Base-by-base conservation (phyloP, 2,113 vertebrate species). In the Hippocampus abdominalis region DNA sequence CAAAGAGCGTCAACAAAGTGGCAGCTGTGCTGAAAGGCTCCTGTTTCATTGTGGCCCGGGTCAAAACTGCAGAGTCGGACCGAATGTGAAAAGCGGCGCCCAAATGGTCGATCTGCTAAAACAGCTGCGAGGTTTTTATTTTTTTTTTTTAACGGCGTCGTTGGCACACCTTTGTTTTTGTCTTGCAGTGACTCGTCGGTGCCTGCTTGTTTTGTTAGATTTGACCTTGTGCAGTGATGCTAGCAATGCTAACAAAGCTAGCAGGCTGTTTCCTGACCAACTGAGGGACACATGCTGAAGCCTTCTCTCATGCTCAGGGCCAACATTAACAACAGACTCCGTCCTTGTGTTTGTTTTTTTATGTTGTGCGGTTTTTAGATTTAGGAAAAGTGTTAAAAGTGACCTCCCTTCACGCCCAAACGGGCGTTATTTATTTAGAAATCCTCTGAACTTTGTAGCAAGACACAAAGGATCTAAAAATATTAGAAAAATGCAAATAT, bases 11-110 rank as follows among this genome's bases (percentile, higher is more conserved):
- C 79, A 80, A 81, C 73, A 78, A 82, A 81, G 67, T 81, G 84
- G 74, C 78, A 75, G 83, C 82, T 82, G 79, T 80, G 87, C 85
- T 89, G 77, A 86, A 89, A 85, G 69, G 27, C 77, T 74, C 70
- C 67, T 65, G 68, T 69, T 76, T 86, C 75, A 81, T 87, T 88
- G 81, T 87, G 74, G 75, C 57, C 69, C 74, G 40, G 51, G 81
- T 86, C 71, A 86, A 88, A 49, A 86, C 65, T 82, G 84, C 86
- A 82, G 83, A 79, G 75, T 81, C 79, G 80, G 87, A 83, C 65
- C 78, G 70, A 86, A 85, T 77, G 64, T 81, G 68, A 80, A 83
- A 82, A 84, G 68, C 70, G 76, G 60, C 42, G 53, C 75, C 66
- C 60, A 64, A 70, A 69, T 25, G 54, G 54, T 57, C 54, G n/a